Evolutionary conservation across 2,797 vertebrate genomes (phyloP), one percentile per base, ranked within the genome.

Genomic region (Melanotaenia trifasciata): DNA sequence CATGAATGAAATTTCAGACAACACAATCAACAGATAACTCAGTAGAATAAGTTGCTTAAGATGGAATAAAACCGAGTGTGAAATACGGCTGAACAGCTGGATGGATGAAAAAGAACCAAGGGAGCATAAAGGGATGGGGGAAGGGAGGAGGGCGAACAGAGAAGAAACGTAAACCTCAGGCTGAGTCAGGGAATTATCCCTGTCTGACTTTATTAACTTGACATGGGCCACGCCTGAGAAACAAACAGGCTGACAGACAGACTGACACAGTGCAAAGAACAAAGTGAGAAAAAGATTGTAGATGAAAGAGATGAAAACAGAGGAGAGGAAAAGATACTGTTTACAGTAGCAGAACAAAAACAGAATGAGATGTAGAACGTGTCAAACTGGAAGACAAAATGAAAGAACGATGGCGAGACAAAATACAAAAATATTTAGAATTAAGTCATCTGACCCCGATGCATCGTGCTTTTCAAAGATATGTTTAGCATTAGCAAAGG

Each of bases 171-270:
- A 83, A 91, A 92, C 90, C 87, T 79, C 87, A 87, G 78, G 87
- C 70, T 90, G 87, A 90, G 87, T 88, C 85, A 77, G 87, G 84
- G 87, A 91, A 89, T 92, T 90, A 90, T 88, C 76, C 84, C 61
- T 88, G 87, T 90, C 90, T 38, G 78, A 61, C 85, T 81, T 74
- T 22, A 83, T 91, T 91, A 90, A 69, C 59, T 64, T 90, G 89
- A 92, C 85, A 83, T 13, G 76, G 83, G 83, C 82, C 90, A 90
- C 89, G 84, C 86, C 90, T 88, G 85, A 47, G 45, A 66, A 64
- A 43, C 45, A 66, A 78, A 71, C 32, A 30, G 77, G 70, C 60
- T 28, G 73, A 81, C n/a, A 58, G 76, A 74, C 60, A 33, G 73
- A 81, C 18, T 59, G 78, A 79, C 28, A 59, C 64, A 67, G 67